Conservation (phyloP, 2,888 invertebrate genomes). For the Drosophila percnosoma region DNA sequence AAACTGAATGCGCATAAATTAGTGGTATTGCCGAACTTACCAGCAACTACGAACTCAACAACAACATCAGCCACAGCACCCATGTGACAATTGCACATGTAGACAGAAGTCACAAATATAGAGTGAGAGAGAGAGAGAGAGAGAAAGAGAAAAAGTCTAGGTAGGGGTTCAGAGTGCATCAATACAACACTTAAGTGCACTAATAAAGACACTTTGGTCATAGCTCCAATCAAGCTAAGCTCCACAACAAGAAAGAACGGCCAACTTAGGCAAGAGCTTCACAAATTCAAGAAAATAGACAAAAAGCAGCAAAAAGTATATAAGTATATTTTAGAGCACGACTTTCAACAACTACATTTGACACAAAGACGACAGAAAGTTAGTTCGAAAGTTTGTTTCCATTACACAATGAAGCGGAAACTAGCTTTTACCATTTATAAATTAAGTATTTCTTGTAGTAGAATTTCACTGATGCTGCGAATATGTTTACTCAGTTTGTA, state of each 20-base stretch:
- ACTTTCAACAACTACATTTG: background rate
- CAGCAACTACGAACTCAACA: constrained; percentile 23
- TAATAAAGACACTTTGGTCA: constrained; percentile 8
- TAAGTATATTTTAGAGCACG: background rate
- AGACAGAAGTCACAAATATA: constrained; percentile 20
- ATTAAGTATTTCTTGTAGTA: background rate
- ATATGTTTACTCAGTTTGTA: background rate
- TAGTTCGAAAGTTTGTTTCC: background rate
- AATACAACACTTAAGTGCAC: constrained; percentile 1
- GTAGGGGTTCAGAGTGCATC: background rate
- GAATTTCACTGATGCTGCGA: background rate
- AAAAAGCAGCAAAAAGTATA: background rate
- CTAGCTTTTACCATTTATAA: background rate
- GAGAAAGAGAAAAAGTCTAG: background rate
- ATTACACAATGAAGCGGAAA: background rate
- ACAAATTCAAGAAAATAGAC: background rate
- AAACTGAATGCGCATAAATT: constrained; percentile 78
- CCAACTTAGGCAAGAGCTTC: background rate
- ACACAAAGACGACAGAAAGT: background rate
- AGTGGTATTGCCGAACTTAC: constrained; percentile 61
- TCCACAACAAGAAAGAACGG: background rate
- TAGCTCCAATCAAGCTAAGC: background rate
- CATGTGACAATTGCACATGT: constrained; percentile 24
- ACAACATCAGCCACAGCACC: background rate
- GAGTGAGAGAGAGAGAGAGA: background rate